These are phyloP conservation scores for Proisotoma minuta DNA, from an alignment of 2,888 invertebrate species.

Conservation along the genomic window DNA sequence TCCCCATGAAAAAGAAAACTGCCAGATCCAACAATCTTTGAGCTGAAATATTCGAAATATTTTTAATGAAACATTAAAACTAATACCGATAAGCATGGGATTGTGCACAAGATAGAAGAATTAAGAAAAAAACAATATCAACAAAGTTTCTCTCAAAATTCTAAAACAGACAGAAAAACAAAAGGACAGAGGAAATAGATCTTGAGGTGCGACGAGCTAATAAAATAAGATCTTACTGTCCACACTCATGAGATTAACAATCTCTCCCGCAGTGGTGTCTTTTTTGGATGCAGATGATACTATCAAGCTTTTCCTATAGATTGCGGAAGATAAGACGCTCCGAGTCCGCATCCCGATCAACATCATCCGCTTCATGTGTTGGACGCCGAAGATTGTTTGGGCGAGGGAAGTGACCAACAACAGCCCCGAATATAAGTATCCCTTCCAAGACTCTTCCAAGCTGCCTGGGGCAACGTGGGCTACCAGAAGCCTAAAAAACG, in stretches of 20 bases:
- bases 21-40: constrained; percentile 80
- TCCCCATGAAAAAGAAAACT: constrained; percentile 77
- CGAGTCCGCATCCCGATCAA: constrained; percentile 55
- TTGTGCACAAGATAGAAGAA: too few species aligned
- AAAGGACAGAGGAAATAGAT: too few species aligned
- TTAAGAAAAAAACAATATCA: too few species aligned
- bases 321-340: constrained; percentile 52
- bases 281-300: constrained; percentile 24
- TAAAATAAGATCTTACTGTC: constrained; percentile 87
- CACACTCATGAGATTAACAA: constrained; percentile 87
- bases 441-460: constrained; percentile 52
- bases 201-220: too few species aligned
- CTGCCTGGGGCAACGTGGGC: constrained; percentile 17
- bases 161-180: too few species aligned
- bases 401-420: constrained; percentile 53
- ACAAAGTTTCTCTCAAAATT: too few species aligned
- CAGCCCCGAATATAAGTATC: constrained; percentile 53
- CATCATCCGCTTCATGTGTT: constrained; percentile 54
- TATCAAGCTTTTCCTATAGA: constrained; percentile 52
- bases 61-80: too few species aligned
- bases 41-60: too few species aligned
- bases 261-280: constrained; percentile 56
- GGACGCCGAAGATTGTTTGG: constrained; percentile 54
- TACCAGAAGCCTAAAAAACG: constrained; percentile 40
- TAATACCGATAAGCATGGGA: too few species aligned